A percentile compares a stretch with the other conserved stretches of the same genome.
Evolutionary conservation across 2,113 vertebrate genomes (phyloP).

Genomic region (Boleophthalmus pectinirostris): DNA sequence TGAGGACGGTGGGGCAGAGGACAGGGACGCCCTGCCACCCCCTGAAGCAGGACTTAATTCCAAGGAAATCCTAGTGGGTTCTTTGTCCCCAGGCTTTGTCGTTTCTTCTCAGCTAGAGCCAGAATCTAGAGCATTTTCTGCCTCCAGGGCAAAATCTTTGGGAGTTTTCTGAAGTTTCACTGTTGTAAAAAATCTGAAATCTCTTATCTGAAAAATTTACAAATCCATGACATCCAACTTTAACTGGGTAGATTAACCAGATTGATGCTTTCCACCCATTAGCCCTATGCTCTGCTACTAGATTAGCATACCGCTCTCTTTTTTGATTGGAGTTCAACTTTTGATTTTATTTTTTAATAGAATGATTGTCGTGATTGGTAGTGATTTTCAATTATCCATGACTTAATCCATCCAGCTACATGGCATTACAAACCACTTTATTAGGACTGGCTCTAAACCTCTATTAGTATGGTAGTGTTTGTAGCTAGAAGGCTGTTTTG

Average conservation of each 20-base stretch:
- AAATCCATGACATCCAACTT: neutral
- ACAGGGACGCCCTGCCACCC: neutral
- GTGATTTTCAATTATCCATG: no score
- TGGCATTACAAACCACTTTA: no score
- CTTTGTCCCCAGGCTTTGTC: neutral
- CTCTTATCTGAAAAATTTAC: neutral
- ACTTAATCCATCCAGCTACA: no score
- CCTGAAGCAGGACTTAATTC: neutral
- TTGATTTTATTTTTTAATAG: no score
- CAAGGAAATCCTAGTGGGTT: neutral
- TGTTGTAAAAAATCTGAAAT: neutral
- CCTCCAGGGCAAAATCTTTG: neutral
- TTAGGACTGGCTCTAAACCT: no score
- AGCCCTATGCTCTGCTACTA: neutral
- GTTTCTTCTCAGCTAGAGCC: neutral
- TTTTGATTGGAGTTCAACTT: neutral
- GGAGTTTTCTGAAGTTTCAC: neutral
- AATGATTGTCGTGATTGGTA: no score
- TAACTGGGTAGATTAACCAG: neutral
- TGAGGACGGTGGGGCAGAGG: neutral
- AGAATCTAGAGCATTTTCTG: neutral
- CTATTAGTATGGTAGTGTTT: neutral
- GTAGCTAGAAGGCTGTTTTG: neutral
- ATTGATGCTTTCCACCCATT: neutral
- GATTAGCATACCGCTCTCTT: neutral